These are phyloP conservation scores for Saccopteryx bilineata DNA, from an alignment of 2,113 vertebrate species.

Conservation along the genomic window DNA sequence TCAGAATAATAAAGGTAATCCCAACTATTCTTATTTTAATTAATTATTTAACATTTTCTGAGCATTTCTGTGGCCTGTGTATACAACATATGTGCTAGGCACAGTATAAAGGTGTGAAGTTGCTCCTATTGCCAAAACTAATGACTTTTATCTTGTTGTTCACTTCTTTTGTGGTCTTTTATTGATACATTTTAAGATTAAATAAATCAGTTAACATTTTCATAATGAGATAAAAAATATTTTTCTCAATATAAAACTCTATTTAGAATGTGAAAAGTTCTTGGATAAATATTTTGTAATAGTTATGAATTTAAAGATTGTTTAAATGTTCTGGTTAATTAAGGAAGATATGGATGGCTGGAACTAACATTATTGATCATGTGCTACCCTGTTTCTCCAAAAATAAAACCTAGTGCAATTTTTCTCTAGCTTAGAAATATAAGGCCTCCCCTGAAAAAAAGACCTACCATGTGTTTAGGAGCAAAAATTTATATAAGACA, in stretches of 20 bases:
- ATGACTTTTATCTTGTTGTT: neutral
- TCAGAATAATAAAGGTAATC: neutral
- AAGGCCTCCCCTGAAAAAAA: too few species aligned
- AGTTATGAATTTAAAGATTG: neutral
- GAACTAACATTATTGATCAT: neutral
- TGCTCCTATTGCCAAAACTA: neutral
- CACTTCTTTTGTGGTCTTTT: neutral
- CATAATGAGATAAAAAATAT: neutral
- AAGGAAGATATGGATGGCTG: neutral
- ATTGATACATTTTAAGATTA: constrained; percentile 9
- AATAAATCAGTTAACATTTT: constrained; percentile 32
- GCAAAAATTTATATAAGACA: too few species aligned
- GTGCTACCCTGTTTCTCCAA: neutral
- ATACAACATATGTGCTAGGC: neutral
- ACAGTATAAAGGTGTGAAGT: neutral
- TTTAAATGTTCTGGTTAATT: constrained; percentile 34
- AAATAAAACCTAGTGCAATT: too few species aligned
- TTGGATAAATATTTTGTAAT: constrained; percentile 16
- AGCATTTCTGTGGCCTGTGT: neutral
- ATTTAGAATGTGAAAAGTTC: neutral
- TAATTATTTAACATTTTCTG: neutral
- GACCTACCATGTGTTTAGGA: too few species aligned
- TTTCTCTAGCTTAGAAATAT: too few species aligned
- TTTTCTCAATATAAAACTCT: neutral
- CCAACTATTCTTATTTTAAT: neutral